Evolutionary conservation across 2,113 vertebrate species (phyloP), one percentile per base, ranked within the genome.

Genomic region (Numenius arquata): DNA sequence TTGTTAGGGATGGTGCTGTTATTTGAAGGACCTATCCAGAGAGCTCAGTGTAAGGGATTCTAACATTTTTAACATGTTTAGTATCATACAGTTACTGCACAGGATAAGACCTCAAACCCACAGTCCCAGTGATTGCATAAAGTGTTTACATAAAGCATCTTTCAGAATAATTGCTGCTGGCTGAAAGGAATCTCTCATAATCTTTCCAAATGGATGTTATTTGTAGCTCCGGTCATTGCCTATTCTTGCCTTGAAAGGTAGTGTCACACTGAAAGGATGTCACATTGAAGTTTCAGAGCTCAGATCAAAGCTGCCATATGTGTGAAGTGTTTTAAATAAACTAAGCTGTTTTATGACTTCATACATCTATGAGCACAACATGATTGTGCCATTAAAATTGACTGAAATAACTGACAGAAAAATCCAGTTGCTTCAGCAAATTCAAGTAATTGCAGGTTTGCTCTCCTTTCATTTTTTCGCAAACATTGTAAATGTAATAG

Each of bases 271-370:
- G 38, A 83, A 74, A 52, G 50, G 50, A 71, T 83, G 67, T 90
- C 38, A 71, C 29, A 26, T 10, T 58, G n/a, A 84, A 74, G 38
- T 67, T 20, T 56, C 34, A 85, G 79, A 90, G 47, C 27, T 93
- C n/a, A 71, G 47, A 63, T 75, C 1, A 8, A 85, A 92, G 20
- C 52, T 88, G 34, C 84, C 23, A 4, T 71, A 59, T 32, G 8
- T 38, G 36, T 75, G 32, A 91, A 85, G 17, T 65, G 52, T 78
- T 95, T 87, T 84, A 88, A 95, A 56, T 85, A 92, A 89, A 90
- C 48, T 52, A 75, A 75, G 27, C 8, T 87, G 61, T 66, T 90
- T 73, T 56, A 53, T 47, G 9, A 55, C 53, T 82, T 90, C 22
- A 22, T 83, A 53, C 19, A 73, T 79, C 19, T 72, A 15, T 43